Conservation (phyloP, 2,113 vertebrate genomes). For the Capricornis sumatraensis region DNA sequence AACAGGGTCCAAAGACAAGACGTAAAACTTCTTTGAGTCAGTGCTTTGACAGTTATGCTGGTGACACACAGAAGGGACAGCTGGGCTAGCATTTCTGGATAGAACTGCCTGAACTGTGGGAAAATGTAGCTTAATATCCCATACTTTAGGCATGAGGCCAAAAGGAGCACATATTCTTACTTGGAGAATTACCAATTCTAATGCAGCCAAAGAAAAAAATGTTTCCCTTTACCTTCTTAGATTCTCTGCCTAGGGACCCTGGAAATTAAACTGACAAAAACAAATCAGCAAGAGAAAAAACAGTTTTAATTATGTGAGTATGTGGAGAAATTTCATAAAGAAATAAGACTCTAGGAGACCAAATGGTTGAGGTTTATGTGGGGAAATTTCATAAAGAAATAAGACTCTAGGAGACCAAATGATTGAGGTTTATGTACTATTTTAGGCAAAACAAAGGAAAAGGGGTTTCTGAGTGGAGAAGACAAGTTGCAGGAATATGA, state of each 20-base stretch:
- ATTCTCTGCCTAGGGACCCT: background rate
- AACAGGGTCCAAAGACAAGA: background rate
- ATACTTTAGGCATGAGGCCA: background rate
- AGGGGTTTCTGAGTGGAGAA: background rate
- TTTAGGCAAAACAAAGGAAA: background rate
- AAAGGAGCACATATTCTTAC: background rate
- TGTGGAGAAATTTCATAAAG: background rate
- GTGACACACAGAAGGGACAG: background rate
- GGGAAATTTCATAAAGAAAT: no score
- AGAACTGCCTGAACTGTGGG: background rate
- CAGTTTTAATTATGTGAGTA: background rate
- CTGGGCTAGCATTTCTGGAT: background rate
- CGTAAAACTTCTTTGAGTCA: background rate
- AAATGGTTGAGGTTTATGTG: no score
- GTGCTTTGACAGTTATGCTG: background rate
- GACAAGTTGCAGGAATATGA: background rate
- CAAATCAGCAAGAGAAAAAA: background rate
- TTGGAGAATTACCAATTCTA: background rate
- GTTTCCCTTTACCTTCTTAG: background rate
- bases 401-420: background rate
- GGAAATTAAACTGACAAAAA: background rate
- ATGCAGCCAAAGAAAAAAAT: background rate
- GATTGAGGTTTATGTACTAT: background rate
- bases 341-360: no score
- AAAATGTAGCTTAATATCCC: background rate